Conservation (phyloP, 2,113 vertebrate species). For the Galemys pyrenaicus region DNA sequence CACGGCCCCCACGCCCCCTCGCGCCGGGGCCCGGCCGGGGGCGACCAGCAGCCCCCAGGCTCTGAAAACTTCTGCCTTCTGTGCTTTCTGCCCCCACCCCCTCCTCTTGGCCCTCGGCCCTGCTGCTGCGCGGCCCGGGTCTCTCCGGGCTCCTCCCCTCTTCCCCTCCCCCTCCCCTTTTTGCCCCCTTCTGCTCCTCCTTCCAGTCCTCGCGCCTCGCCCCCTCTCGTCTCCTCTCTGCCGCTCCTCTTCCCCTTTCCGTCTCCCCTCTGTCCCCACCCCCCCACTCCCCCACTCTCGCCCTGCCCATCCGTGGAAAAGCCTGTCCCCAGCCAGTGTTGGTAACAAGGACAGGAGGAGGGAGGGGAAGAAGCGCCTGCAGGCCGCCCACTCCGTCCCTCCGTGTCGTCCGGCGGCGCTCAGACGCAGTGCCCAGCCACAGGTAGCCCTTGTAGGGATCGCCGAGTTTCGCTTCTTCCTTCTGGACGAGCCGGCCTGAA, state of each 20-base stretch:
- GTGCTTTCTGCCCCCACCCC: neutral
- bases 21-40: neutral
- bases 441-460: neutral
- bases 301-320: neutral
- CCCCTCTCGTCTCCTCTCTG: neutral
- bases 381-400: neutral
- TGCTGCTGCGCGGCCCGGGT: neutral
- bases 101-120: neutral
- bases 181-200: neutral
- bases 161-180: neutral
- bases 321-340: neutral
- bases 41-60: neutral
- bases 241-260: neutral
- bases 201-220: neutral
- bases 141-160: neutral
- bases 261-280: neutral
- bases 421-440: neutral
- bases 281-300: neutral
- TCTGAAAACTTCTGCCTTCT: constrained; percentile 30
- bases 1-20: constrained; percentile 41
- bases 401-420: neutral
- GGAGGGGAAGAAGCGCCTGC: neutral
- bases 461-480: neutral
- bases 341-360: neutral
- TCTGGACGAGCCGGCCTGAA: neutral